A percentile compares a stretch with the other conserved stretches of the same genome.
Evolutionary conservation across 1,140 invertebrate genomes (phyloP).

Genomic region (Drosophila mauritiana): DNA sequence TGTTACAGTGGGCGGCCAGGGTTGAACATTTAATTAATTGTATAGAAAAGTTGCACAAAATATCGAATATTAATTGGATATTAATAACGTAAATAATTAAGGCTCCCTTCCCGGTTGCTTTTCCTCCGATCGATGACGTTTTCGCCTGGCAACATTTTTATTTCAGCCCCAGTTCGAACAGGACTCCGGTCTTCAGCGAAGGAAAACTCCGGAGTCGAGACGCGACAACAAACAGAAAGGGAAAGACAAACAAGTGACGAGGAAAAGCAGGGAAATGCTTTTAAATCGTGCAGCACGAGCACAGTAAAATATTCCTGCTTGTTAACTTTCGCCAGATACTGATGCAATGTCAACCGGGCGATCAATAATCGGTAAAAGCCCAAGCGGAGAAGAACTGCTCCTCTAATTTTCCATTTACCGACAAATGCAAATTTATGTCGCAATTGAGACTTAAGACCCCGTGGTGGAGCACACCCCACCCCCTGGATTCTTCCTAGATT

Average conservation of each 20-base stretch:
- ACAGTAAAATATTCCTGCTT: slow-evolving; percentile 12
- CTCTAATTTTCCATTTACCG: slow-evolving; percentile 36
- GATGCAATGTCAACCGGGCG: slow-evolving; percentile 57
- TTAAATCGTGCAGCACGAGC: slow-evolving; percentile 34
- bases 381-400: background rate
- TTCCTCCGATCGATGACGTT: background rate
- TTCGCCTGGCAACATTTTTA: background rate
- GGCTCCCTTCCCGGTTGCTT: background rate
- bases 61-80: slow-evolving; percentile 72
- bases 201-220: background rate
- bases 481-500: slow-evolving; percentile 19
- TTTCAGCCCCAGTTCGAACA: background rate
- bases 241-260: slow-evolving; percentile 63
- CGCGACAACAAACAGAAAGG: slow-evolving; percentile 53
- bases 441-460: slow-evolving; percentile 38
- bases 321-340: slow-evolving; percentile 62
- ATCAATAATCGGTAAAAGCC: slow-evolving; percentile 35
- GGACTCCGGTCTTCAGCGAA: slow-evolving; percentile 21
- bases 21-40: slow-evolving; percentile 67
- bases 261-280: slow-evolving; percentile 63
- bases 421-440: slow-evolving; percentile 63
- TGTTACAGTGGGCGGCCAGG: slow-evolving; percentile 49
- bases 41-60: slow-evolving; percentile 54
- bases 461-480: background rate
- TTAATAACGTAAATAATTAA: slow-evolving; percentile 65